These are phyloP conservation scores for Timema podura DNA, from an alignment of 2,888 invertebrate species.

Conservation along the genomic window DNA sequence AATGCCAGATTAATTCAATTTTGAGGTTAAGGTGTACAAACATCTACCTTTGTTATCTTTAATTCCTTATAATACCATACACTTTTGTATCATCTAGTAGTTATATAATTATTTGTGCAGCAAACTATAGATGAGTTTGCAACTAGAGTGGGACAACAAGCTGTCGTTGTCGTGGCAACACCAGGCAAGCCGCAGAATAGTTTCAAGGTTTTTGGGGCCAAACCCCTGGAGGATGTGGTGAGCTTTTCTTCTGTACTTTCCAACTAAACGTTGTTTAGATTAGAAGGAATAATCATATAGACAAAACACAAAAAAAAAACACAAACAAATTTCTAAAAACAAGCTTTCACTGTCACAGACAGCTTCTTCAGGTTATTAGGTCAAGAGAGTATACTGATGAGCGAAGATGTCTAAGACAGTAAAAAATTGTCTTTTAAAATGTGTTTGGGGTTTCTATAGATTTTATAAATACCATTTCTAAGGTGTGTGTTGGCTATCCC, in stretches of 20 bases:
- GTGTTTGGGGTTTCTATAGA: too few relatives aligned
- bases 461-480: too few relatives aligned
- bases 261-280: neutral
- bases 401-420: too few relatives aligned
- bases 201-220: slow-evolving; percentile 95
- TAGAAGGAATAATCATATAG: neutral
- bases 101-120: slow-evolving; percentile 44
- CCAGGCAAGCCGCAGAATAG: slow-evolving; percentile 95
- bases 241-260: slow-evolving; percentile 2
- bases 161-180: slow-evolving; percentile 91
- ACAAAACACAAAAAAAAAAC: neutral
- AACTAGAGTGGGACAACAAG: slow-evolving; percentile 94
- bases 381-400: too few relatives aligned
- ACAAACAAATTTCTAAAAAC: neutral
- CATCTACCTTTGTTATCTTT: too few relatives aligned
- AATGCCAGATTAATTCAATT: too few relatives aligned
- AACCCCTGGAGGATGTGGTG: slow-evolving; percentile 87
- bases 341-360: neutral
- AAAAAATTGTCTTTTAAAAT: too few relatives aligned
- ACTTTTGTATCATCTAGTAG: neutral
- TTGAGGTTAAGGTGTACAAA: too few relatives aligned
- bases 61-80: too few relatives aligned
- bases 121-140: slow-evolving; percentile 97
- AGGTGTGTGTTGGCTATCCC: too few relatives aligned
- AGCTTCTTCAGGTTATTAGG: neutral